Evolutionary conservation across 2,797 vertebrate species (phyloP), one percentile per base, ranked within the genome.

Genomic region (Halcyon badia): DNA sequence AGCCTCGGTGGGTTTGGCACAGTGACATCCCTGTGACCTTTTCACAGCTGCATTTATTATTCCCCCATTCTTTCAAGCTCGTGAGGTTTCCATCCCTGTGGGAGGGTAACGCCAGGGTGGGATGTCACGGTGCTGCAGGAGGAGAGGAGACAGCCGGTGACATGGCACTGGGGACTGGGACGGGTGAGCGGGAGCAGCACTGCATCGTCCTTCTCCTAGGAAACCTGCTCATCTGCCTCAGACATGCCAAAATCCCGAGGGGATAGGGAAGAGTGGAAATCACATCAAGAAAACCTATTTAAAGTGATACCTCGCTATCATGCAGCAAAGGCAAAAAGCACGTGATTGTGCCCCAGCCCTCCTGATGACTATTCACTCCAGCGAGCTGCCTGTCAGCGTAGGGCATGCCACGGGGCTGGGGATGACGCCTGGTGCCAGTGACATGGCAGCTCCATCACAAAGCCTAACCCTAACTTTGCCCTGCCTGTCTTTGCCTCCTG

Each of bases 31-130:
- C 37, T 14, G 8, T 12, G 16, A 7, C 49, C 25, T 41, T 71
- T 68, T 13, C 6, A 81, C 14, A 62, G 46, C 16, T 31, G 22
- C 16, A 28, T 19, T 24, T n/a, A 56, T 58, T 7, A 6, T 3
- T 1, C 5, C 4, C 42, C 7, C 6, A 1, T 22, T 33, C 51
- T n/a, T 33, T 15, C 46, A 70, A 48, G 24, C n/a, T 60, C 25
- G 1, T 0, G 26, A 84, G 31, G 69, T 33, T 86, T 69, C 57
- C 70, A 81, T 39, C 3, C 0, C 31, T 0, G 1, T 2, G 0
- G 51, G 42, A 0, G 0, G 33, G 0, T 39, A 33, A 61, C 0
- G 1, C 39, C 58, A 14, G 54, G 65, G 73, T 0, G 0, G 57
- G 73, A 78, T 49, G 77, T 65, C 46, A 44, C 3, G 1, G 81